A percentile compares a stretch with the other conserved stretches of the same genome.
Evolutionary conservation across 2,888 invertebrate species (phyloP).

Genomic region (Drosophila nigritarsus): DNA sequence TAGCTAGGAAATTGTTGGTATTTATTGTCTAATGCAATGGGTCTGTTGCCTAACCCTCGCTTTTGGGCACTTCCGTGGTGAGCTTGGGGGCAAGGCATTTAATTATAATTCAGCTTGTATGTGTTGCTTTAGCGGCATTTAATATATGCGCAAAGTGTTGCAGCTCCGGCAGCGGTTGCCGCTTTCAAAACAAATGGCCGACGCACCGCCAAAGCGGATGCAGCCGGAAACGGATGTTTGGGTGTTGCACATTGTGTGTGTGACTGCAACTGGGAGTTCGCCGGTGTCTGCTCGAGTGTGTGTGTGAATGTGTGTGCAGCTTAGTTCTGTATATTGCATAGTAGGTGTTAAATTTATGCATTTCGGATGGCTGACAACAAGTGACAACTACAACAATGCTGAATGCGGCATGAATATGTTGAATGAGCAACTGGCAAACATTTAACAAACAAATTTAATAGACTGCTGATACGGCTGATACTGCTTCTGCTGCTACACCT

Average conservation of each 20-base stretch:
- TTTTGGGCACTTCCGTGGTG: constrained; percentile 19
- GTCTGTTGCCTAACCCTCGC: background rate
- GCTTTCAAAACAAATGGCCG: constrained; percentile 73
- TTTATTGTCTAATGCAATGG: constrained; percentile 19
- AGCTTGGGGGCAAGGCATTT: constrained; percentile 45
- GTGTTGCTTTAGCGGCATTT: constrained; percentile 63
- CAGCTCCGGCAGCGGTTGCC: constrained; percentile 62
- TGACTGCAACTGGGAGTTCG: constrained; percentile 20
- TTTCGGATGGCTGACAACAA: constrained; percentile 75
- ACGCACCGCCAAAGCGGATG: constrained; percentile 69
- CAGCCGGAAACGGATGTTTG: constrained; percentile 78
- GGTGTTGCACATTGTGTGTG: constrained; percentile 73
- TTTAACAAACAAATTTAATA: constrained; percentile 70
- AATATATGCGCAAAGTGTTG: constrained; percentile 73
- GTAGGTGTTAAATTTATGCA: constrained; percentile 80
- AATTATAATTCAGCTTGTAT: constrained; percentile 58
- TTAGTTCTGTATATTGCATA: constrained; percentile 68
- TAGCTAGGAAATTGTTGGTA: constrained; percentile 1
- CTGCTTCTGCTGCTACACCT: constrained; percentile 6
- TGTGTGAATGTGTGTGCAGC: constrained; percentile 27
- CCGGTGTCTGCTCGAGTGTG: constrained; percentile 21
- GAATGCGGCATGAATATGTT: constrained; percentile 49
- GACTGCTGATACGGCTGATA: constrained; percentile 24
- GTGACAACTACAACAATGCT: constrained; percentile 65
- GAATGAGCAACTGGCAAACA: constrained; percentile 22